Conservation (phyloP, 2,888 invertebrate species). For the Caenorhabditis plicata region DNA sequence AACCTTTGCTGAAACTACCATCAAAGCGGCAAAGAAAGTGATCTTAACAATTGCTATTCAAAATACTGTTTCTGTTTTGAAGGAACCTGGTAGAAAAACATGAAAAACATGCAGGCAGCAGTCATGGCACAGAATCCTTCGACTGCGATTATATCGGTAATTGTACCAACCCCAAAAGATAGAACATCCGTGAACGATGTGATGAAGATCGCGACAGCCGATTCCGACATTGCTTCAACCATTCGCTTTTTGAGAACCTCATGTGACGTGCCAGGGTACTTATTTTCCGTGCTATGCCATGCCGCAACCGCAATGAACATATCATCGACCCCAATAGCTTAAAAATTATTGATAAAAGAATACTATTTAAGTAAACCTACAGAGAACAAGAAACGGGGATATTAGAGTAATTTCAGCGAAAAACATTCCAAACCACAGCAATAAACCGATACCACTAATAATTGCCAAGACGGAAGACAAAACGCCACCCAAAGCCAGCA, state of each 20-base stretch:
- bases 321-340: conserved; percentile 92
- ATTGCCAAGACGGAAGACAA: conserved; percentile 88
- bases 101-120: conserved; percentile 86
- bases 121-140: conserved; percentile 93
- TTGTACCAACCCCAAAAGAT: conserved; percentile 86
- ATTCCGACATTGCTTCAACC: conserved; percentile 85
- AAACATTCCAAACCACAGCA: conserved; percentile 85
- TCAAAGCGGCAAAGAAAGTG: conserved; percentile 87
- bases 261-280: conserved; percentile 27
- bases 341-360: conserved; percentile 35
- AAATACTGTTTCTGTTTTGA: too few species aligned
- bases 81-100: conserved; percentile 84
- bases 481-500: conserved; percentile 85
- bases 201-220: conserved; percentile 91
- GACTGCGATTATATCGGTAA: conserved; percentile 89
- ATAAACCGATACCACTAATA: conserved; percentile 82
- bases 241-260: conserved; percentile 79
- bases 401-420: conserved; percentile 92
- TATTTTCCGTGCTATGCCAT: conserved; percentile 81
- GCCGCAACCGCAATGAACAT: conserved; percentile 93
- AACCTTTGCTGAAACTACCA: conserved; percentile 85
- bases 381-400: conserved; percentile 82
- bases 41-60: too few species aligned
- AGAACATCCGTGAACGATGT: conserved; percentile 84
- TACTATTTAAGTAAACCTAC: conserved; percentile 36